Evolutionary conservation across 1,140 invertebrate genomes (phyloP).

Genomic region (Akabosia matsudoensis): DNA sequence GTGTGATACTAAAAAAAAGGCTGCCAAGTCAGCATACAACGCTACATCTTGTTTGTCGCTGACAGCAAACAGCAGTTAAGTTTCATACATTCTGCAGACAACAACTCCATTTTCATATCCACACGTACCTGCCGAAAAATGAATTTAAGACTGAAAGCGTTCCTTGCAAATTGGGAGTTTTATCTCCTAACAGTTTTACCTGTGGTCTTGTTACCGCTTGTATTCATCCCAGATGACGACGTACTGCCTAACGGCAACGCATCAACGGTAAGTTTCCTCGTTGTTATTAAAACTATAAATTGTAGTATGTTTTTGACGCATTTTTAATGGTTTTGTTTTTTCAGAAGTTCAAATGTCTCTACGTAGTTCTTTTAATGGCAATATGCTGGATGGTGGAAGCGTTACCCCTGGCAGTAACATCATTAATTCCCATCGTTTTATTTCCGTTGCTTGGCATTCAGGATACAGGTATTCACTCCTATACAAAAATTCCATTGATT

Average conservation of each 20-base stretch:
- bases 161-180: conserved; percentile 11
- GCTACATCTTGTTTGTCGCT: too few species aligned
- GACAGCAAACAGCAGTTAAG: too few species aligned
- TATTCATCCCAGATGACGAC: conserved; percentile 1
- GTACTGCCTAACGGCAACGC: neutral
- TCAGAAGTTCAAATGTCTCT: conserved; percentile 63
- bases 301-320: too few species aligned
- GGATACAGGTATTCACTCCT: conserved; percentile 55
- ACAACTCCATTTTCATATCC: too few species aligned
- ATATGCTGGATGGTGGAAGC: conserved; percentile 80
- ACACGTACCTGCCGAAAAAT: neutral
- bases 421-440: conserved; percentile 74
- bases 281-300: too few species aligned
- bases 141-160: neutral
- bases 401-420: conserved; percentile 73
- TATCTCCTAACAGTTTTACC: neutral
- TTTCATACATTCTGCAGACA: too few species aligned
- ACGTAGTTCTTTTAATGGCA: conserved; percentile 75
- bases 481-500: neutral
- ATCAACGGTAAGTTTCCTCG: neutral
- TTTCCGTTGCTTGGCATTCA: conserved; percentile 75
- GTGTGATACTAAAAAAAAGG: too few species aligned
- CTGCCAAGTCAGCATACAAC: too few species aligned
- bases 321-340: too few species aligned
- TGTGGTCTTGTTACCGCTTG: neutral